Conservation (phyloP, 2,888 invertebrate genomes). For the Sarcophaga subvicina region DNA sequence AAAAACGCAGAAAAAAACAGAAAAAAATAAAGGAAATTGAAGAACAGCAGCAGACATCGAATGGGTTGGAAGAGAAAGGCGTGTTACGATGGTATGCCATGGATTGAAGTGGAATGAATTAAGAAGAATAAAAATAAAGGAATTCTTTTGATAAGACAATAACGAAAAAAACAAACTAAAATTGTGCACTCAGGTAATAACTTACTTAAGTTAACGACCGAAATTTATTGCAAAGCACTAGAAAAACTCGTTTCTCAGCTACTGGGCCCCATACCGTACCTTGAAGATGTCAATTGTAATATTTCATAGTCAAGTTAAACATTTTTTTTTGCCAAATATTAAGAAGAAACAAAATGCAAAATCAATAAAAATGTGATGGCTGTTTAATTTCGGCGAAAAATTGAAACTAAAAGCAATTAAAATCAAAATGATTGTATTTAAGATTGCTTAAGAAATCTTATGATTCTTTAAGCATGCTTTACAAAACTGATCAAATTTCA, state of each 20-base stretch:
- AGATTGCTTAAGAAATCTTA: no score
- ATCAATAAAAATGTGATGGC: no score
- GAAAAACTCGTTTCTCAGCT: constrained; percentile 40
- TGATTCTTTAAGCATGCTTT: no score
- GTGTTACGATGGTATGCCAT: background rate
- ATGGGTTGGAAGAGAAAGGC: background rate
- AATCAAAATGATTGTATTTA: no score
- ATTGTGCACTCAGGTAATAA: constrained; percentile 68
- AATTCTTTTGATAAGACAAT: constrained; percentile 57
- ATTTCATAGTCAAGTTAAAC: constrained; percentile 59
- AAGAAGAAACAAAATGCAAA: background rate
- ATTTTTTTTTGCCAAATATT: constrained; percentile 29
- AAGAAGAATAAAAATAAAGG: constrained; percentile 21
- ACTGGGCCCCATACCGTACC: background rate
- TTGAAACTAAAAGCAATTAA: no score
- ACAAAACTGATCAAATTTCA: no score
- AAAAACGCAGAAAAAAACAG: background rate
- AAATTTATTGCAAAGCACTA: constrained; percentile 64
- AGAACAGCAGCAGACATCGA: constrained; percentile 46
- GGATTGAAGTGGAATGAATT: constrained; percentile 14
- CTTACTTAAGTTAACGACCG: constrained; percentile 67
- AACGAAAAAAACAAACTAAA: constrained; percentile 27
- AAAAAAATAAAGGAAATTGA: constrained; percentile 47
- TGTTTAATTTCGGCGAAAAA: no score
- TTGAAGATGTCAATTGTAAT: constrained; percentile 61